phyloP scores from a whole-genome alignment of 2,797 vertebrate species.

The Tympanoctomys barrerae region DNA sequence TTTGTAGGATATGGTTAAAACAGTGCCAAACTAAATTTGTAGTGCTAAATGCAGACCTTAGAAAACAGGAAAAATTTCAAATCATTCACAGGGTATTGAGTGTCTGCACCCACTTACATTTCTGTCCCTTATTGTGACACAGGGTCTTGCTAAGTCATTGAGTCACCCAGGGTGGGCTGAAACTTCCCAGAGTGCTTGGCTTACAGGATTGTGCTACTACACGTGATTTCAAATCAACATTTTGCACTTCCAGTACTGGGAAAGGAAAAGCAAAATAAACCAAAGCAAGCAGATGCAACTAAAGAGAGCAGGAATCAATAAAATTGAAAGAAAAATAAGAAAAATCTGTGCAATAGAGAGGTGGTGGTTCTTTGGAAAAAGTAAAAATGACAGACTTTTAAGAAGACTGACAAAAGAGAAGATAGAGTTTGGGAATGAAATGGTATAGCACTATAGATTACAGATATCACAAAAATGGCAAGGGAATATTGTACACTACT shows the following conservation, averaged over 20 bases:
- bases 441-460: background rate
- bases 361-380: constrained; percentile 5
- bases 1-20: background rate
- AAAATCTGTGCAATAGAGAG: background rate
- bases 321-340: background rate
- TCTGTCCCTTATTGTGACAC: background rate
- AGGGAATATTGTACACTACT: background rate
- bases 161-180: background rate
- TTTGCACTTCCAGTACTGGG: background rate
- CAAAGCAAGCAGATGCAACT: background rate
- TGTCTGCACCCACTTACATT: background rate
- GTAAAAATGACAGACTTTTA: background rate
- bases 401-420: background rate
- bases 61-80: background rate
- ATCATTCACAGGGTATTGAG: background rate
- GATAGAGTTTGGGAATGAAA: background rate
- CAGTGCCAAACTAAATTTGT: background rate
- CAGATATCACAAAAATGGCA: background rate
- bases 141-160: background rate
- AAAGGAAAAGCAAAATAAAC: background rate
- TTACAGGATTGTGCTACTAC: background rate
- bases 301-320: background rate
- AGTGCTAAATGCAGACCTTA: background rate
- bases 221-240: background rate
- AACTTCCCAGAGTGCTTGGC: background rate